Base-by-base conservation (phyloP, 2,113 vertebrate species). In the Catharus minimus region DNA sequence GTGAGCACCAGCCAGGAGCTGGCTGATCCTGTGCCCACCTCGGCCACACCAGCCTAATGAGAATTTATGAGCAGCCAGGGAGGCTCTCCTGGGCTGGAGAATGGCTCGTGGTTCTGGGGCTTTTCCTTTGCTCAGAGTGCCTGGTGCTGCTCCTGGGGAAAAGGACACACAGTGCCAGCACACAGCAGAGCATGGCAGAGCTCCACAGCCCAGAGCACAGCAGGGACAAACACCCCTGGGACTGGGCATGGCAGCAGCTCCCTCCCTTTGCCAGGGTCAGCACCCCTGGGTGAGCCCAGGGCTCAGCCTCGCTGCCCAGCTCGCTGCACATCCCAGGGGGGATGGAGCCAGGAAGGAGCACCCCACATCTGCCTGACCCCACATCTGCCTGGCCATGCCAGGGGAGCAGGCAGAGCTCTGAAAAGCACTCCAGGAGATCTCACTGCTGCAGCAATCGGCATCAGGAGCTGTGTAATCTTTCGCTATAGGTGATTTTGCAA, bases 381-480 rank as follows among this genome's bases (percentile, higher is more conserved):
- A 8, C 0, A 0, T 10, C 36, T 47, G 20, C 62, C 17, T 11
- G 20, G 38, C 38, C 1, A 10, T 0, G 47, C 10, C 33, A 49
- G 68, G 11, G 39, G 5, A 32, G 62, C 3, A 0, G 47, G 18
- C 38, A 77, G 55, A 36, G 5, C 27, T 33, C 77, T n/a, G n/a
- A 39, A 86, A 84, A 15, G 36, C 53, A 12, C 64, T 33, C 62
- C 89, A 90, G 67, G 75, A 66, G 69, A 44, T 38, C 28, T 7
- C 38, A 21, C 62, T 46, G 30, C 7, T 69, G 66, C 0, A 80
- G 84, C 55, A 82, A 78, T 79, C 84, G 91, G 77, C 71, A 13
- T 8, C 23, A 82, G 62, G 57, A 91, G 53, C 67, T 58, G 36
- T 32, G 80, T 76, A 58, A 92, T 76, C 82, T 91, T 58, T 80